Evolutionary conservation across 1,140 invertebrate genomes (phyloP).

Genomic region (Steinernema khuongi): DNA sequence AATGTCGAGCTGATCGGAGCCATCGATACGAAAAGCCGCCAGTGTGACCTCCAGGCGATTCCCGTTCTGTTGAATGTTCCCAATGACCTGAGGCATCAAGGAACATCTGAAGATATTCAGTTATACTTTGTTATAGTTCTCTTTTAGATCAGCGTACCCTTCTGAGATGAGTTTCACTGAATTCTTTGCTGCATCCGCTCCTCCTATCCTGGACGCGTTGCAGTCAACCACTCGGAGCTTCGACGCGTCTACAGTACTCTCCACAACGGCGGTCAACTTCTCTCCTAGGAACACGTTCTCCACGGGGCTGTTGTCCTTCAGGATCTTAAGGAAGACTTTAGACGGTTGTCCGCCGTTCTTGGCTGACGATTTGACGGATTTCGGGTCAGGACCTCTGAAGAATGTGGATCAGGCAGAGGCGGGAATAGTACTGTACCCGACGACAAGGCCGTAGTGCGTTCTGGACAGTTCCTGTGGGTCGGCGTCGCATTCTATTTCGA

Average conservation of each 20-base stretch:
- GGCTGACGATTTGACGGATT: conserved; percentile 33
- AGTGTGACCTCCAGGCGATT: conserved; percentile 44
- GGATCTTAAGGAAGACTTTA: conserved; percentile 40
- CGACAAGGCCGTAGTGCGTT: conserved; percentile 34
- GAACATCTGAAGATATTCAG: conserved; percentile 41
- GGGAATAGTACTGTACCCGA: conserved; percentile 36
- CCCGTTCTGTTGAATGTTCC: conserved; percentile 32
- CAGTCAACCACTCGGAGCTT: conserved; percentile 42
- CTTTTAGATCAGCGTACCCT: conserved; percentile 37
- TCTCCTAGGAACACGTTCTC: conserved; percentile 53
- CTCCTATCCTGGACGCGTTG: conserved; percentile 49
- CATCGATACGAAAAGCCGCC: conserved; percentile 49
- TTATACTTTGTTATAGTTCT: neutral
- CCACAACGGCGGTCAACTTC: conserved; percentile 44
- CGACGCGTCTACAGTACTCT: conserved; percentile 41
- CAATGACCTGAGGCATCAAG: conserved; percentile 53
- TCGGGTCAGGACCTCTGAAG: conserved; percentile 45
- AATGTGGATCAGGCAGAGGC: conserved; percentile 8
- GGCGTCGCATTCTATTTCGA: conserved; percentile 42
- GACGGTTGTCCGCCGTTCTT: conserved; percentile 15
- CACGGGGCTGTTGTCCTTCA: conserved; percentile 43
- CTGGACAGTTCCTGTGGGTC: conserved; percentile 22
- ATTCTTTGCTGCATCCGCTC: conserved; percentile 33
- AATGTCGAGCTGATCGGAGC: conserved; percentile 50
- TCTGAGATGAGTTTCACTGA: conserved; percentile 42